Conservation (phyloP, 2,113 vertebrate genomes). For the Shinisaurus crocodilurus region DNA sequence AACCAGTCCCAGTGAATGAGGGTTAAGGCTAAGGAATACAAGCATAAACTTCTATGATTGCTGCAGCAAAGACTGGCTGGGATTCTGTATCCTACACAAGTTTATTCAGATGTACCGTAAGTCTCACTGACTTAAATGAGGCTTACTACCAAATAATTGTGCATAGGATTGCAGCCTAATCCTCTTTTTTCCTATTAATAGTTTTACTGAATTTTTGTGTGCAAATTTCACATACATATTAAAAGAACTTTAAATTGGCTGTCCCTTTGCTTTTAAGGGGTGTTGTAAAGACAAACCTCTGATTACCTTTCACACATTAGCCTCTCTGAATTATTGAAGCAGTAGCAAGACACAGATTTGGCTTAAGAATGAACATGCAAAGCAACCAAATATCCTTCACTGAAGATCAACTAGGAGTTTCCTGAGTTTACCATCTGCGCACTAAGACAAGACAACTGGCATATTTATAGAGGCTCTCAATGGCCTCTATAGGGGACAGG, state of each 20-base stretch:
- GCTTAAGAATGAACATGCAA: neutral
- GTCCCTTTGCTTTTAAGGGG: neutral
- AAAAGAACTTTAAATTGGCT: neutral
- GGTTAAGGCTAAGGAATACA: neutral
- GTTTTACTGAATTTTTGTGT: neutral
- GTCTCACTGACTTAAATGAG: neutral
- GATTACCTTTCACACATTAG: neutral
- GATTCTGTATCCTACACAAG: neutral
- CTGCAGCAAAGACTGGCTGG: neutral
- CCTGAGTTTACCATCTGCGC: neutral
- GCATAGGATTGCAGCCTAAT: neutral
- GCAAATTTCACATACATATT: neutral
- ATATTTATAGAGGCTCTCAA: neutral
- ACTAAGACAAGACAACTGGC: neutral
- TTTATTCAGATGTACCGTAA: neutral
- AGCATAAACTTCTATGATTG: neutral
- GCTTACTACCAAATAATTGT: too few relatives aligned
- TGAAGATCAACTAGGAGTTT: neutral
- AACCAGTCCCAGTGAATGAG: neutral
- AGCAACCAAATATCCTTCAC: neutral
- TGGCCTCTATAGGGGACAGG: neutral
- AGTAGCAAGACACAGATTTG: neutral
- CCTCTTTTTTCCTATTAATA: neutral
- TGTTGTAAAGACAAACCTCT: neutral
- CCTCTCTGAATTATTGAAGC: neutral